A percentile compares a stretch with the other conserved stretches of the same genome.
Conservation (phyloP, 53 echinoderm and acorn worm genomes). For the Astropecten irregularis region DNA sequence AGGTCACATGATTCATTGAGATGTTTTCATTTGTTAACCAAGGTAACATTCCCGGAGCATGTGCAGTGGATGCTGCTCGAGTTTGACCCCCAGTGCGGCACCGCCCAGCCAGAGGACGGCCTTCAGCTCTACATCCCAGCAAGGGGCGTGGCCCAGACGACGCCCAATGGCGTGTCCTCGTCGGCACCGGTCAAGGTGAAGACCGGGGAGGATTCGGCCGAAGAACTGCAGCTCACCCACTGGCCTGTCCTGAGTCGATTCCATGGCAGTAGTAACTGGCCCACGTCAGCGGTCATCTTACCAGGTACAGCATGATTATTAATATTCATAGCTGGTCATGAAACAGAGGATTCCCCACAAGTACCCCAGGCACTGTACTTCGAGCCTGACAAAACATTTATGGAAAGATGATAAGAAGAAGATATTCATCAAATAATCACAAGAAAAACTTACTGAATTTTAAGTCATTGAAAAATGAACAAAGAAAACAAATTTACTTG, state of each 20-base stretch:
- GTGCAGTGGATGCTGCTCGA: conserved; percentile 96
- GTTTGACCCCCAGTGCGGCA: conserved; percentile 96
- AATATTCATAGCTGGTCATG: no score
- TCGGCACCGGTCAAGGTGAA: not conserved
- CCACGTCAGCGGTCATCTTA: conserved; percentile 77
- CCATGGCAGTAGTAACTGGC: conserved; percentile 88
- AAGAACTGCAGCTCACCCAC: conserved; percentile 48
- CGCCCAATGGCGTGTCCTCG: not conserved
- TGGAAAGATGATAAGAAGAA: no score
- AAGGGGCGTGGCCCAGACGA: conserved; percentile 24
- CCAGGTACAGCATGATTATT: conserved; percentile 67
- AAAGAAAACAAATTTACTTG: not conserved
- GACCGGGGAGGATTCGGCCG: conserved; percentile 29
- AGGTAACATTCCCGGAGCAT: conserved; percentile 86
- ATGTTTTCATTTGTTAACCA: no score
- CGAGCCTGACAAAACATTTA: no score
- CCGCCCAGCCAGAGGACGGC: conserved; percentile 93
- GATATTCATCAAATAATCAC: no score
- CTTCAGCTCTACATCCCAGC: conserved; percentile 86
- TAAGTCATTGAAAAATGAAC: no score
- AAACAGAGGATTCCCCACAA: no score
- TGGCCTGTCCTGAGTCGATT: conserved; percentile 90
- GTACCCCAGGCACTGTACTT: no score
- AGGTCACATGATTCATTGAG: no score
- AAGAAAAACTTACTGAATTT: no score